phyloP scores from a whole-genome alignment of 2,113 vertebrate genomes.

The Onychorhynchus coronatus region DNA sequence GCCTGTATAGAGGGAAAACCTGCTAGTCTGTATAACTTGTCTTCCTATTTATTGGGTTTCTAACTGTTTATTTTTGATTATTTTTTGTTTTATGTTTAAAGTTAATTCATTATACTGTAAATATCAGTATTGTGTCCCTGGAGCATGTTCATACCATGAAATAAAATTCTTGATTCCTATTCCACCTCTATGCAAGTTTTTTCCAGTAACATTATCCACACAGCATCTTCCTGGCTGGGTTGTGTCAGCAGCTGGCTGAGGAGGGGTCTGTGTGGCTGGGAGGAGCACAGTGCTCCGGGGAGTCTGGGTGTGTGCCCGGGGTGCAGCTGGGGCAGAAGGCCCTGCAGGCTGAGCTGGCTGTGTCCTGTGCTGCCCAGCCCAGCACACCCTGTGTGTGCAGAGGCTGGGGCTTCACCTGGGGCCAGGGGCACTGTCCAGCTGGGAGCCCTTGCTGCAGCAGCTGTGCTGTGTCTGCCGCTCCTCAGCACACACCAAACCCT shows the following conservation, averaged over 20 bases:
- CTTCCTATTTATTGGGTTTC: slow-evolving; percentile 44
- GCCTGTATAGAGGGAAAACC: slow-evolving; percentile 1
- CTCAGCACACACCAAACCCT: background rate
- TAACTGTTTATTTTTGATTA: slow-evolving; percentile 21
- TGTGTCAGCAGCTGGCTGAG: background rate
- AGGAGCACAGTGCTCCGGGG: background rate
- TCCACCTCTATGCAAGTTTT: background rate
- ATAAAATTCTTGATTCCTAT: slow-evolving; percentile 68
- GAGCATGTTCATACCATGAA: slow-evolving; percentile 70
- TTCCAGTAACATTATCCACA: rapidly evolving
- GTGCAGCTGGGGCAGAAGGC: too few species aligned
- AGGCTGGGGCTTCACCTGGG: background rate
- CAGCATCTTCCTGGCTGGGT: rapidly evolving
- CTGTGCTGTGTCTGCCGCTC: background rate
- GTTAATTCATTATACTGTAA: slow-evolving; percentile 59
- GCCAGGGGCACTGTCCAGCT: background rate
- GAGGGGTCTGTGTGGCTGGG: background rate
- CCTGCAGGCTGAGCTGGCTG: too few species aligned
- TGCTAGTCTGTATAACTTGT: background rate
- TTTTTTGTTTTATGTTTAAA: slow-evolving; percentile 43
- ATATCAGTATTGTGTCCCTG: slow-evolving; percentile 57
- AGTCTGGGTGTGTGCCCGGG: too few species aligned
- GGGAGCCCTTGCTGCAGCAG: background rate
- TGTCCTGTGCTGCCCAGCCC: too few species aligned
- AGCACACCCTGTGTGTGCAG: background rate